Conservation (phyloP, 2,888 invertebrate genomes). For the Thumatha senex region DNA sequence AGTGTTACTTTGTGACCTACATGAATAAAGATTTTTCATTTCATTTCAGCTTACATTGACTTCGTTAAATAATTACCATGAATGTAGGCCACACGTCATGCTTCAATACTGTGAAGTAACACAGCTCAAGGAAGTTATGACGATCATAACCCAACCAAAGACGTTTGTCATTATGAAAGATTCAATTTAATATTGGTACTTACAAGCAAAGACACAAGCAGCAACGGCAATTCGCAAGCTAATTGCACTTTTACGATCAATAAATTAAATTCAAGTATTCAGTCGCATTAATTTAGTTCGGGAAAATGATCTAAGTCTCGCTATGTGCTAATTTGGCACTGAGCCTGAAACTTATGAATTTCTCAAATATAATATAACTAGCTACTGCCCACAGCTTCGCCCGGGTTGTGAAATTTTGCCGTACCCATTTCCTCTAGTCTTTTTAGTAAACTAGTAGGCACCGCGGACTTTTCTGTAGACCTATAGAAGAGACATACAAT, state of each 20-base stretch:
- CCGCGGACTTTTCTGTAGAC: no score
- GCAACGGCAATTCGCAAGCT: conserved; percentile 9
- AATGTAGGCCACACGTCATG: no score
- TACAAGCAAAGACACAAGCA: background rate
- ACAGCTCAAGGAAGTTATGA: background rate
- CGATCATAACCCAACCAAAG: background rate
- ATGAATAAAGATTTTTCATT: no score
- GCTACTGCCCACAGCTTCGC: no score
- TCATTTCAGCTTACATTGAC: no score
- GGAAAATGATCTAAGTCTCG: background rate
- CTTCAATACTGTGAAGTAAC: conserved; percentile 1
- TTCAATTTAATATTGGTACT: background rate
- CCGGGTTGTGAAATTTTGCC: no score
- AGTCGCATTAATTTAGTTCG: background rate
- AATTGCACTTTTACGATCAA: conserved; percentile 32
- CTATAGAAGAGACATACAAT: no score
- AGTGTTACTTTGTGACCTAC: no score
- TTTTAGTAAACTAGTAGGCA: no score
- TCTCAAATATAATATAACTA: background rate
- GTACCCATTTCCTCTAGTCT: no score
- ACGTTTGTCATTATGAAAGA: conserved; percentile 2
- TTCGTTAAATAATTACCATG: background rate
- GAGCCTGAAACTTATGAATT: background rate
- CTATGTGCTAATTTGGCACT: background rate
- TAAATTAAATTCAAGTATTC: conserved; percentile 15